These are phyloP conservation scores for Scleropages formosus DNA, from an alignment of 2,797 vertebrate genomes.

Conservation along the genomic window DNA sequence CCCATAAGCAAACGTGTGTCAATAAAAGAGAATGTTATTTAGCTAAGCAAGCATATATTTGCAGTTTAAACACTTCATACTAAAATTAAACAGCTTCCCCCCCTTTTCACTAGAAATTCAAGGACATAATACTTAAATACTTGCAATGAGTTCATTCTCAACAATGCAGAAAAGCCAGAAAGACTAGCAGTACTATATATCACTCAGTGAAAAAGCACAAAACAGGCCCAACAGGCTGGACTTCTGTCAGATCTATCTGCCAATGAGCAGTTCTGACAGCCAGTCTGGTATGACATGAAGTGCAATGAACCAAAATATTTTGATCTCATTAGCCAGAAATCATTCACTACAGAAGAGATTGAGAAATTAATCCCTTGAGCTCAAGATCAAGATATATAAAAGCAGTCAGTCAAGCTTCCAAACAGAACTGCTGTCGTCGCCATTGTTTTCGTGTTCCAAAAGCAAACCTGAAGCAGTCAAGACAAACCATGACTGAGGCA, in stretches of 20 bases:
- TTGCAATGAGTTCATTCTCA: background rate
- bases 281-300: background rate
- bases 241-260: slow-evolving; percentile 8
- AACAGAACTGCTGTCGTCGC: too few species aligned
- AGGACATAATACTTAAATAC: too few species aligned
- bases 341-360: background rate
- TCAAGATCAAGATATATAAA: background rate
- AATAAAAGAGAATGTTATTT: too few species aligned
- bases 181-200: background rate
- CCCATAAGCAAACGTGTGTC: too few species aligned
- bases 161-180: background rate
- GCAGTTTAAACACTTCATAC: too few species aligned
- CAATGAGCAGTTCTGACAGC: background rate
- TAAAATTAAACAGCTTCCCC: too few species aligned
- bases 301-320: slow-evolving; percentile 29
- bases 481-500: too few species aligned
- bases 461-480: too few species aligned
- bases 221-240: background rate
- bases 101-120: too few species aligned
- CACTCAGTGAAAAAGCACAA: background rate
- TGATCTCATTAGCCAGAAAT: slow-evolving; percentile 12
- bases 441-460: too few species aligned
- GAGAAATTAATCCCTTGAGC: slow-evolving; percentile 18
- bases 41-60: too few species aligned
- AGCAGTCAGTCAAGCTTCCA: too few species aligned